Evolutionary conservation across 2,888 invertebrate species (phyloP).

Genomic region (Stenichneumon culpator): DNA sequence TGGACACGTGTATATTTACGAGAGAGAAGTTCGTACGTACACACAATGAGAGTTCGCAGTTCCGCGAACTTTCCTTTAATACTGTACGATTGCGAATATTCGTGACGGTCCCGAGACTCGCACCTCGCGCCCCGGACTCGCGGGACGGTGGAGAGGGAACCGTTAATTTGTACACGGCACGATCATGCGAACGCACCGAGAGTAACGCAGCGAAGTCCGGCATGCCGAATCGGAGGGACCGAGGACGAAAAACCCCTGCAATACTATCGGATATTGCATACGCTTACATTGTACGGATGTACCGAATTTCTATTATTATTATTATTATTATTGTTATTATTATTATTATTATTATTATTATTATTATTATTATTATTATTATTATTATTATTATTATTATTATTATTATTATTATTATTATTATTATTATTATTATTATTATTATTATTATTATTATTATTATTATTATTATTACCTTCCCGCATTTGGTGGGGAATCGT

Average conservation of each 20-base stretch:
- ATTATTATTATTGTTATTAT: too few species aligned
- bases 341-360: too few species aligned
- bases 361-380: too few species aligned
- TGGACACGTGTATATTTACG: slow-evolving; percentile 16
- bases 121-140: neutral
- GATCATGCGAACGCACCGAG: slow-evolving; percentile 66
- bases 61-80: slow-evolving; percentile 19
- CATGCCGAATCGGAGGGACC: slow-evolving; percentile 42
- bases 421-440: too few species aligned
- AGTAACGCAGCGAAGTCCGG: neutral
- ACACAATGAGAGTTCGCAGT: slow-evolving; percentile 6
- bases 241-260: neutral
- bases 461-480: neutral
- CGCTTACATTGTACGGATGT: slow-evolving; percentile 6
- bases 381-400: too few species aligned
- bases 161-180: slow-evolving; percentile 70
- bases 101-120: slow-evolving; percentile 44
- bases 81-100: slow-evolving; percentile 24
- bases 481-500: neutral
- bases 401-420: too few species aligned
- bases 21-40: neutral
- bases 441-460: too few species aligned
- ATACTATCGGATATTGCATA: neutral
- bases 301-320: too few species aligned
- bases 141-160: slow-evolving; percentile 64